Evolutionary conservation across 2,113 vertebrate genomes (phyloP).

Genomic region (Opisthocomus hoazin): DNA sequence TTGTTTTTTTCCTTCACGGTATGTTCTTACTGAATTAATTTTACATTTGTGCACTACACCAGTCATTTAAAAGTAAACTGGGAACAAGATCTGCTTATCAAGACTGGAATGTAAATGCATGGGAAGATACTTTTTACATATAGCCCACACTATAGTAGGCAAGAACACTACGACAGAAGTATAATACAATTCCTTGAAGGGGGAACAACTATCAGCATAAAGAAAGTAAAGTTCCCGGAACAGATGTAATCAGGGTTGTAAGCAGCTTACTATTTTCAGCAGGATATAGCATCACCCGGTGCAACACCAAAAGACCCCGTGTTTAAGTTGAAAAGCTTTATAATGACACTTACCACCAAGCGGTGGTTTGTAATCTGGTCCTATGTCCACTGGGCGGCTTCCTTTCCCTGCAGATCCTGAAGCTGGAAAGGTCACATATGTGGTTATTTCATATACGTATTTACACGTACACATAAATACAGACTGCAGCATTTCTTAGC

Average conservation of each 20-base stretch:
- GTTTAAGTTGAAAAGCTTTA: not conserved
- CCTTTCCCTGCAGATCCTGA: slow-evolving; percentile 84
- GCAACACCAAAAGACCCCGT: not conserved
- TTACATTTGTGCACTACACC: not conserved
- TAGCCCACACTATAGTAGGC: not conserved
- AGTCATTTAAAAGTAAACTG: not conserved
- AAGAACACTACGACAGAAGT: accelerated
- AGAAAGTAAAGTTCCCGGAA: not conserved
- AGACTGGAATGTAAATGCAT: not conserved
- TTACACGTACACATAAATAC: not conserved
- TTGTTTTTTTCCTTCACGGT: not conserved
- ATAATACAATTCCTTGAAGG: not conserved
- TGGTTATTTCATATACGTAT: not conserved
- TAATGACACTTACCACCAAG: slow-evolving; percentile 78
- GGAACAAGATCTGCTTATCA: not conserved
- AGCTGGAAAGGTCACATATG: slow-evolving; percentile 61
- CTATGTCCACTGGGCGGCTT: slow-evolving; percentile 63
- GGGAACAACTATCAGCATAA: not conserved
- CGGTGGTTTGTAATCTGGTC: slow-evolving; percentile 73
- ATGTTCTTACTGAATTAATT: not conserved
- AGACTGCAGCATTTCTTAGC: not conserved
- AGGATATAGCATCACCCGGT: too few relatives aligned
- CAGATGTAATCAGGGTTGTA: not conserved
- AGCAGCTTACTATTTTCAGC: not conserved
- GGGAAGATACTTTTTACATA: not conserved